Percentiles rank a stretch among this genome's conserved stretches.
These are phyloP conservation scores for Megalurothrips usitatus DNA, from an alignment of 2,888 invertebrate genomes.

Conservation along the genomic window DNA sequence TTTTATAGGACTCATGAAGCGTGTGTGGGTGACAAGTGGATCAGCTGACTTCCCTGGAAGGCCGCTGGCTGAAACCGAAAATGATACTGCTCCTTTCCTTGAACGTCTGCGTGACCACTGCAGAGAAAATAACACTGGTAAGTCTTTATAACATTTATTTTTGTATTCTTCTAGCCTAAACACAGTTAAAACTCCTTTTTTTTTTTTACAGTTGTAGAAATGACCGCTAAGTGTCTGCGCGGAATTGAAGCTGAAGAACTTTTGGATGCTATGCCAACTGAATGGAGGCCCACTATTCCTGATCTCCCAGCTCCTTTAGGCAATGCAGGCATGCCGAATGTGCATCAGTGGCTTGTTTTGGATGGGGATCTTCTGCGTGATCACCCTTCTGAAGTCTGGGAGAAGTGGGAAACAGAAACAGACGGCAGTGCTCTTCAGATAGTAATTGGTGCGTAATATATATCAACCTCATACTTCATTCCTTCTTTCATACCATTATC, in stretches of 20 bases:
- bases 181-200: not conserved
- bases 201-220: slow-evolving; percentile 47
- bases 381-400: slow-evolving; percentile 49
- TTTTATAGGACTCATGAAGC: slow-evolving; percentile 60
- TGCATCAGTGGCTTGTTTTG: slow-evolving; percentile 70
- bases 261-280: slow-evolving; percentile 64
- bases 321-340: slow-evolving; percentile 49
- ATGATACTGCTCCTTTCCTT: slow-evolving; percentile 52
- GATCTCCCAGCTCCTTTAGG: slow-evolving; percentile 53
- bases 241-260: slow-evolving; percentile 50
- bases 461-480: slow-evolving; percentile 29
- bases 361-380: slow-evolving; percentile 66
- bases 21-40: slow-evolving; percentile 76
- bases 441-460: slow-evolving; percentile 34
- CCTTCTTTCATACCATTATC: not conserved
- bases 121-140: slow-evolving; percentile 26
- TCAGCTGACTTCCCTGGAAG: slow-evolving; percentile 68
- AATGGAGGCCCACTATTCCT: slow-evolving; percentile 59
- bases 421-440: slow-evolving; percentile 33
- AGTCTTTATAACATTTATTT: slow-evolving; percentile 19
- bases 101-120: slow-evolving; percentile 44
- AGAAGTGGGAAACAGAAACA: slow-evolving; percentile 25
- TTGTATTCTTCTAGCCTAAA: not conserved
- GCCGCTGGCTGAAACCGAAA: slow-evolving; percentile 56
- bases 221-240: slow-evolving; percentile 46